These are phyloP conservation scores for Anas bernieri DNA, from an alignment of 2,797 vertebrate genomes.

Conservation along the genomic window DNA sequence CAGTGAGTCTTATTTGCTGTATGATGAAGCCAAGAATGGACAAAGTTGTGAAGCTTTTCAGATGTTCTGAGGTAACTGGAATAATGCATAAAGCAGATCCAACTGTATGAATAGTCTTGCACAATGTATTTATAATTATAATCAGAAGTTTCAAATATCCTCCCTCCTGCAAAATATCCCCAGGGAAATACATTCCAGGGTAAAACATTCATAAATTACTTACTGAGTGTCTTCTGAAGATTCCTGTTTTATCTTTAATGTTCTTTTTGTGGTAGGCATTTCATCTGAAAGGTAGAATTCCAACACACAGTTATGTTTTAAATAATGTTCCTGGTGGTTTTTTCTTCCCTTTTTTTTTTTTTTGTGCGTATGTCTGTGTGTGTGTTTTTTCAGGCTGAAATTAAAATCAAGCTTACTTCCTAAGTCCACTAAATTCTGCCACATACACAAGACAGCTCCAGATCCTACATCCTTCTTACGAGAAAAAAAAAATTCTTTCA, in stretches of 20 bases:
- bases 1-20: accelerated
- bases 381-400: background rate
- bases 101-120: background rate
- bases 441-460: background rate
- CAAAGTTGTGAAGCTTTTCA: background rate
- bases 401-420: background rate
- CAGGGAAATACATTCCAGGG: slow-evolving; percentile 1
- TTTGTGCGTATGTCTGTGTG: background rate
- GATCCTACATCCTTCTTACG: background rate
- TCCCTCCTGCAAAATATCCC: slow-evolving; percentile 9
- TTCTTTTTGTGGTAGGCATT: slow-evolving; percentile 88
- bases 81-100: background rate
- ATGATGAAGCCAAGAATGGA: background rate
- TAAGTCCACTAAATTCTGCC: background rate
- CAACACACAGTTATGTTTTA: slow-evolving; percentile 48
- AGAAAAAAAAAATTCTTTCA: too few relatives aligned
- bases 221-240: slow-evolving; percentile 91
- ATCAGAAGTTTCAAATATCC: slow-evolving; percentile 15
- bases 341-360: background rate
- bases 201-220: slow-evolving; percentile 75
- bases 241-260: slow-evolving; percentile 89
- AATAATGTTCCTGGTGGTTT: background rate
- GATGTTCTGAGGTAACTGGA: slow-evolving; percentile 7
- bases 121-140: slow-evolving; percentile 20
- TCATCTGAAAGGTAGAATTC: slow-evolving; percentile 86